Base-by-base conservation (phyloP, 2,113 vertebrate genomes). In the Oncorhynchus keta region DNA sequence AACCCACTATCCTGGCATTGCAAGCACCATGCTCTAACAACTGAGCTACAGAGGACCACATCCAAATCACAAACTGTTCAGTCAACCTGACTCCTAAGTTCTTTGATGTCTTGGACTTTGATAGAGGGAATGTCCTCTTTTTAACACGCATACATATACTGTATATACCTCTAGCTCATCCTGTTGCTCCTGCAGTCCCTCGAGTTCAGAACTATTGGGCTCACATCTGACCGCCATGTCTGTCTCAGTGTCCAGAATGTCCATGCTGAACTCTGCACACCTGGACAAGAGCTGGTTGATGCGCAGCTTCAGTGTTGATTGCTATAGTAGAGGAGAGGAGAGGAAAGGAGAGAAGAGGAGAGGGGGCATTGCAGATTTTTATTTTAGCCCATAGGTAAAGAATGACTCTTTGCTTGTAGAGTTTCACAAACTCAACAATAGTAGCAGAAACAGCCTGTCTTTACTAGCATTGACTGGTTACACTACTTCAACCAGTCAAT, bases 121-220 rank as follows among this genome's bases (percentile, higher is more conserved):
- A 28, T 81, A 79, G 77, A 79, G 61, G 28, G 82, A 76, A 11
- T 79, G 57, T 24, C 84, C 75, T 16, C 86, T 77, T 77, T 87
- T 87, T 35, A 35, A 35, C 35, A 35, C 35, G 8, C 35, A 35
- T 35, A 35, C 35, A 35, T 35, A 35, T 7, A 35, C 35, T 35
- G 5, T 55, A 55, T 55, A 55, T 18, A 94, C 94, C 92, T 95
- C 93, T 74, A 93, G 81, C 67, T 90, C 88, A 65, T 89, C 86
- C 82, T 94, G 93, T 74, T 49, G 84, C 51, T 73, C 87, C 57
- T 87, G 78, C 72, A 93, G 77, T 5, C 30, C 81, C 67, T 92
- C 88, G 74, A 93, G 81, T 22, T 70, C 90, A 59, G 74, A 82
- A 4, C 88, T 81, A 32, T 93, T 92, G 6, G 84, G 84, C 79